These are phyloP conservation scores for Andricus quercusramuli DNA, from an alignment of 2,888 invertebrate genomes.

Conservation along the genomic window DNA sequence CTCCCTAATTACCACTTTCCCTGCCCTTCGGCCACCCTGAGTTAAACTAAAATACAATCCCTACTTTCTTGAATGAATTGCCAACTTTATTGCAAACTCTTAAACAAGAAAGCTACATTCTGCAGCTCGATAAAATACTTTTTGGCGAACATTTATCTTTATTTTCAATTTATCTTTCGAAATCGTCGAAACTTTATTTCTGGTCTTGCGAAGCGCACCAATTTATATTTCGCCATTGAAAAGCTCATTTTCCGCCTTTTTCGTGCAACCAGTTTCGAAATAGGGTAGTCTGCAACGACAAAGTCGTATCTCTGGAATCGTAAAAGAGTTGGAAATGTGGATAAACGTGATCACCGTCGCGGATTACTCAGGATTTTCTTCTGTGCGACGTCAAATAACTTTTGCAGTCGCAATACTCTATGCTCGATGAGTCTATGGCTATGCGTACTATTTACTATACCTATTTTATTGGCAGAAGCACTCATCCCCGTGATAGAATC, in stretches of 20 bases:
- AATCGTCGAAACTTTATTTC: not conserved
- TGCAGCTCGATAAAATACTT: not conserved
- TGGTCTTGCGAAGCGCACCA: not conserved
- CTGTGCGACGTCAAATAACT: conserved; percentile 56
- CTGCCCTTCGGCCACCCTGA: no score
- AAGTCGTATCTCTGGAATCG: conserved; percentile 16
- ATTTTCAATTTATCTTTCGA: conserved; percentile 5
- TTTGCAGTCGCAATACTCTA: conserved; percentile 39
- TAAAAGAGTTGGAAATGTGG: conserved; percentile 29
- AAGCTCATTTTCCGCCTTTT: conserved; percentile 16
- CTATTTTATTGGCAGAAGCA: conserved; percentile 71
- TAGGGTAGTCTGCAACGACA: conserved; percentile 4
- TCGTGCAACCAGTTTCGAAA: conserved; percentile 33
- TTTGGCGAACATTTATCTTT: not conserved
- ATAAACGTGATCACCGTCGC: conserved; percentile 28
- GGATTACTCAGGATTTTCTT: conserved; percentile 52
- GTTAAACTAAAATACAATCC: no score
- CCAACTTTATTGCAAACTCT: not conserved
- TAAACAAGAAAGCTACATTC: not conserved
- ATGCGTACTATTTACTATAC: not conserved
- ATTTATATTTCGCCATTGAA: conserved; percentile 27
- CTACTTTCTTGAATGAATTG: no score
- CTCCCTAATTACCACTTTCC: no score
- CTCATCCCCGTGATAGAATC: conserved; percentile 74
- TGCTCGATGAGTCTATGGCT: no score